phyloP scores from a whole-genome alignment of 2,797 vertebrate genomes.

The Hozukius guyotensis region DNA sequence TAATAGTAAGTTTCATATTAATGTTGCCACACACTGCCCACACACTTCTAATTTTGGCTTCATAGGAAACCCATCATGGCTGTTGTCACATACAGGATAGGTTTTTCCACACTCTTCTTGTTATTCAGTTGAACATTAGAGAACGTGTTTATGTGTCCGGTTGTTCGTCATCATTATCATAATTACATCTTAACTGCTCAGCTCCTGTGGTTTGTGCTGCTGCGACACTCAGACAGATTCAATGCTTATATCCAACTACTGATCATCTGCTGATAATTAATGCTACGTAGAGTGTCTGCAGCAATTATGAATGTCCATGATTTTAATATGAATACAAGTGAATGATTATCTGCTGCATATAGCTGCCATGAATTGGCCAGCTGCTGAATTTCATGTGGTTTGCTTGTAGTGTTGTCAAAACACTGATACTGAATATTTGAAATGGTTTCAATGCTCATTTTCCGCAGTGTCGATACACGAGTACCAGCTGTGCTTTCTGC shows the following conservation, averaged over 20 bases:
- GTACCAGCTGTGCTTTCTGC: too few relatives aligned
- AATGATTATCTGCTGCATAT: not conserved
- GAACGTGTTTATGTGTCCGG: not conserved
- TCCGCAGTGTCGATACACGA: fast-evolving
- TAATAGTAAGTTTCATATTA: not conserved
- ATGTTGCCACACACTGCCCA: not conserved
- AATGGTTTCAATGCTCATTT: too few relatives aligned
- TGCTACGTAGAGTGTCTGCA: not conserved
- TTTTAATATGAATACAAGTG: not conserved
- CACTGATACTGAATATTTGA: too few relatives aligned
- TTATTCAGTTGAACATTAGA: not conserved
- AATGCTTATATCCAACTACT: not conserved
- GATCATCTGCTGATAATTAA: not conserved
- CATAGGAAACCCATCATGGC: not conserved
- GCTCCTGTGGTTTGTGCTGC: not conserved
- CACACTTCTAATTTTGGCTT: not conserved
- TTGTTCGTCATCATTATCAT: not conserved
- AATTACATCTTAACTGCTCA: not conserved
- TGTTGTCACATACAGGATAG: not conserved
- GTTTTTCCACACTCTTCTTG: too few relatives aligned
- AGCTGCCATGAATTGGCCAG: not conserved
- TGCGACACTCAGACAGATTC: not conserved
- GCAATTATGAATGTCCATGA: not conserved
- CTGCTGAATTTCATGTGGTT: not conserved
- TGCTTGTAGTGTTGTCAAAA: not conserved